Percentiles rank a stretch among this genome's conserved stretches.
Conservation (phyloP, 2,113 vertebrate genomes). For the Maccullochella peelii region DNA sequence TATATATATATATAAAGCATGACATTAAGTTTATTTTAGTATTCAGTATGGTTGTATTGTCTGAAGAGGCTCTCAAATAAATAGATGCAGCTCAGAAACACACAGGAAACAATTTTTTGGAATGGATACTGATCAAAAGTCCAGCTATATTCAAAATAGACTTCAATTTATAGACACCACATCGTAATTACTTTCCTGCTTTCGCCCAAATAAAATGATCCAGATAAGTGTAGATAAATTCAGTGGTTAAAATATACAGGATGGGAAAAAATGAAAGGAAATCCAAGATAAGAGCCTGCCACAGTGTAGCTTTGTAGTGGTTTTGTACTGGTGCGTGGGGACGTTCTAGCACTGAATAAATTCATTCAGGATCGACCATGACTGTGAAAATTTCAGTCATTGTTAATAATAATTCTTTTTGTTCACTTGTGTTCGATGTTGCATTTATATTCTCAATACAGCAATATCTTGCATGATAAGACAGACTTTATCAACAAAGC, state of each 20-base stretch:
- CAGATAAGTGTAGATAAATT: slow-evolving; percentile 61
- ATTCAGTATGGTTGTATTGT: slow-evolving; percentile 4
- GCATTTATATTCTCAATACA: slow-evolving; percentile 62
- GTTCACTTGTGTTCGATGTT: slow-evolving; percentile 57
- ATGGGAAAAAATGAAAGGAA: slow-evolving; percentile 49
- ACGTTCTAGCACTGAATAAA: slow-evolving; percentile 65
- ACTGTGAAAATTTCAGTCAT: slow-evolving; percentile 61
- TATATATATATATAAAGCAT: neutral
- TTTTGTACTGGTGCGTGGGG: slow-evolving; percentile 44
- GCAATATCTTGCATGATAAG: slow-evolving; percentile 65
- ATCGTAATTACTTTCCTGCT: slow-evolving; percentile 53
- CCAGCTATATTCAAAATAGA: slow-evolving; percentile 36
- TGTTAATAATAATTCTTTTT: slow-evolving; percentile 70
- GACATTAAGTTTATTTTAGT: neutral
- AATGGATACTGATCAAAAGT: slow-evolving; percentile 37
- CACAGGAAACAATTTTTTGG: slow-evolving; percentile 1
- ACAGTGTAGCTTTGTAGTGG: slow-evolving; percentile 52
- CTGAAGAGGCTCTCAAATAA: slow-evolving; percentile 31
- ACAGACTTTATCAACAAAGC: slow-evolving; percentile 65
- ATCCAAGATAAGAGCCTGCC: slow-evolving; percentile 61
- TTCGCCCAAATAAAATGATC: slow-evolving; percentile 53
- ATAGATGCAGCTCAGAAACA: slow-evolving; percentile 31
- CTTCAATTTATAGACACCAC: slow-evolving; percentile 40
- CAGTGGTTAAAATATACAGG: slow-evolving; percentile 51
- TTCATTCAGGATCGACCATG: slow-evolving; percentile 50